phyloP scores from a whole-genome alignment of 2,113 vertebrate species.

The Oxyura jamaicensis region DNA sequence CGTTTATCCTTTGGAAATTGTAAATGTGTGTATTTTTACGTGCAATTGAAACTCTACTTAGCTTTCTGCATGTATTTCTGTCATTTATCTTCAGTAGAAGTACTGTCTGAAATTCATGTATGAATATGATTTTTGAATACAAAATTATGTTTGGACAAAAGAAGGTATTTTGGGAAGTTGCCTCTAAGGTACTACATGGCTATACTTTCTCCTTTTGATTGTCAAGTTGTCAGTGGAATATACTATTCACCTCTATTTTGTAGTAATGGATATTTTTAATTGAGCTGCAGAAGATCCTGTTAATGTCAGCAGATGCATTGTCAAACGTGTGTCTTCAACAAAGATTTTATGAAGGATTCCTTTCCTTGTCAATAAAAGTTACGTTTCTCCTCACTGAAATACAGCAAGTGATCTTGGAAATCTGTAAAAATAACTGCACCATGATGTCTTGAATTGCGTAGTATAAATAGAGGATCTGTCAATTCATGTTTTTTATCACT shows the following conservation, averaged over 20 bases:
- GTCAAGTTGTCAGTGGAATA: neutral
- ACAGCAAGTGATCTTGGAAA: neutral
- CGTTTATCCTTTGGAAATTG: neutral
- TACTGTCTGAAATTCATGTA: neutral
- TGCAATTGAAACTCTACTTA: neutral
- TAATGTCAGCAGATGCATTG: neutral
- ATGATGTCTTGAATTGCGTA: neutral
- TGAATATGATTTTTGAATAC: constrained; percentile 6
- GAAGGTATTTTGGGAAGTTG: neutral
- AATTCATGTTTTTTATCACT: neutral
- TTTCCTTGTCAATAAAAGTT: neutral
- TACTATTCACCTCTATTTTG: neutral
- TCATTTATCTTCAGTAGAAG: neutral
- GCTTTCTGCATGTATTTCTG: neutral
- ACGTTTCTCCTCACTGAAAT: neutral
- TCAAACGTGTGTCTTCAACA: neutral
- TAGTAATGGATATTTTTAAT: neutral
- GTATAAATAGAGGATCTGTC: neutral
- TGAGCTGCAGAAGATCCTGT: neutral
- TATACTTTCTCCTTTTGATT: neutral
- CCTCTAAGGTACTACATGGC: neutral
- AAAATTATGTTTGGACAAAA: neutral
- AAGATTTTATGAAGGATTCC: neutral
- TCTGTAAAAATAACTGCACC: neutral
- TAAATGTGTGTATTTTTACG: neutral